Conservation (phyloP, 2,113 vertebrate genomes). For the Nannospalax galili region DNA sequence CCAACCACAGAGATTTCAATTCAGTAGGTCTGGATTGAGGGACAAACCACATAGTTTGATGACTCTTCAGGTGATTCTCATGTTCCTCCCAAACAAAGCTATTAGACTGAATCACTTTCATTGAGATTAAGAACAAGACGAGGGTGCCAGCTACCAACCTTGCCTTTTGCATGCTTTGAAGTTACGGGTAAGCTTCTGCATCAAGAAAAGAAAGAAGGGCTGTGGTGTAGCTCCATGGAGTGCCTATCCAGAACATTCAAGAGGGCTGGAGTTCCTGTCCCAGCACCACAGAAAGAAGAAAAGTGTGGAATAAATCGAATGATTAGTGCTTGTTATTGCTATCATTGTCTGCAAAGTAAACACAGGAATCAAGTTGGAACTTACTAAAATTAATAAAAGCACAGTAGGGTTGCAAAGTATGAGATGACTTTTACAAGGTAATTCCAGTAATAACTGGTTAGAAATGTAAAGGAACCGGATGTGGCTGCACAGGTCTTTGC, state of each 20-base stretch:
- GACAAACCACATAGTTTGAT: neutral
- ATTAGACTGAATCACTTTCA: neutral
- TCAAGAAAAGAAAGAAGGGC: neutral
- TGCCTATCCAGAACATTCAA: neutral
- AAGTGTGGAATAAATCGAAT: constrained; percentile 35
- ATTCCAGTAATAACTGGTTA: constrained; percentile 8
- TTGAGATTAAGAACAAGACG: constrained; percentile 26
- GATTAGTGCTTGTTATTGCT: neutral
- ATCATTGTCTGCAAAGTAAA: constrained; percentile 23
- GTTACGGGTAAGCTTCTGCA: constrained; percentile 10
- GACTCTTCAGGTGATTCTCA: neutral
- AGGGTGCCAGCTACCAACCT: neutral
- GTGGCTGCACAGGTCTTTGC: too few species aligned
- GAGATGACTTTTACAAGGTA: constrained; percentile 39
- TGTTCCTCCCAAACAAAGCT: constrained; percentile 14
- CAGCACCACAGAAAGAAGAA: neutral
- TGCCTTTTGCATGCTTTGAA: neutral
- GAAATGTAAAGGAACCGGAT: neutral
- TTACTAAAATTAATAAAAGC: constrained; percentile 42
- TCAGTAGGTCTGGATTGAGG: neutral
- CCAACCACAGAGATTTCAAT: neutral
- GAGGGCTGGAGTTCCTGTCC: neutral
- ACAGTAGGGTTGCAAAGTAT: neutral
- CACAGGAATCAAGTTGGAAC: constrained; percentile 23
- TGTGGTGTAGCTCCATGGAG: neutral